Percentiles rank a stretch among this genome's conserved stretches.
These are phyloP conservation scores for Ceyx margarethae DNA, from an alignment of 2,113 vertebrate genomes.

Conservation along the genomic window DNA sequence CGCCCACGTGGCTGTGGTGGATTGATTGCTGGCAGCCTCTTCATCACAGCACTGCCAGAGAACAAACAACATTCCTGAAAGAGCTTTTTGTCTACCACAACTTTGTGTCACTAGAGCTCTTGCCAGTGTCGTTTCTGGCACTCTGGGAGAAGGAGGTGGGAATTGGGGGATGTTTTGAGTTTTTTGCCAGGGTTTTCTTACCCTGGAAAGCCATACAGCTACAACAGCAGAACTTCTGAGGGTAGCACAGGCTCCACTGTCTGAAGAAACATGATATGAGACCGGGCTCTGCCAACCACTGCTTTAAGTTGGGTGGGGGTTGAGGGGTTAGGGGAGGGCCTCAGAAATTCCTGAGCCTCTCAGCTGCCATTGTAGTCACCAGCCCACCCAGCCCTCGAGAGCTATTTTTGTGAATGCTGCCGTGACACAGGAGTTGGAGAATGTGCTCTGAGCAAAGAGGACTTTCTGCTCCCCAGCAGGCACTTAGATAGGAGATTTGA, in stretches of 20 bases:
- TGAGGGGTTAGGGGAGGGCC: neutral
- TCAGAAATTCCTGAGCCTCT: slow-evolving; percentile 36
- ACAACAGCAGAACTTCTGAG: neutral
- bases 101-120: neutral
- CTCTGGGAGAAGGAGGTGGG: neutral
- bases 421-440: neutral
- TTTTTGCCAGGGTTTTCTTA: neutral
- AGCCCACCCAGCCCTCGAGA: neutral
- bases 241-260: neutral
- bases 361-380: slow-evolving; percentile 43
- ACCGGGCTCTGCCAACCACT: neutral
- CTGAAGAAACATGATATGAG: neutral
- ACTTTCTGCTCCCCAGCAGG: neutral
- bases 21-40: neutral
- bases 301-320: neutral
- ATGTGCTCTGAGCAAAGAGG: neutral
- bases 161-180: neutral
- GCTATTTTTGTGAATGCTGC: slow-evolving; percentile 51
- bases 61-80: neutral
- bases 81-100: neutral
- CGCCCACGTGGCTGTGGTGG: neutral
- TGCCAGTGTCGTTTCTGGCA: neutral
- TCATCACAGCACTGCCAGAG: neutral
- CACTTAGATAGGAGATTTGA: neutral
- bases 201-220: neutral